Conservation (phyloP, 2,797 vertebrate genomes). For the Pangasius djambal region DNA sequence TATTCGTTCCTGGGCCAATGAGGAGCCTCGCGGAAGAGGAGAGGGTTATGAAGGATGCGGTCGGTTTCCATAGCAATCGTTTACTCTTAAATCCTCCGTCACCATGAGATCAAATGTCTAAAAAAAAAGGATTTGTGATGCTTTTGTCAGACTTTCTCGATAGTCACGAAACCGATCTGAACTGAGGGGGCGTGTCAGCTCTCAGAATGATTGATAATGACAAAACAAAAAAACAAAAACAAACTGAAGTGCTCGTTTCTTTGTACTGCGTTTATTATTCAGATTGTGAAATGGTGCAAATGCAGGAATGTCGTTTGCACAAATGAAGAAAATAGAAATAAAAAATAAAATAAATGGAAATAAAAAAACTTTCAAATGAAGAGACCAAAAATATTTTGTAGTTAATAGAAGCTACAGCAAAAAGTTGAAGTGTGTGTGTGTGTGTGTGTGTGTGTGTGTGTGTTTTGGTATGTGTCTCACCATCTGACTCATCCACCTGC, state of each 20-base stretch:
- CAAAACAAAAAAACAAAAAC: not conserved
- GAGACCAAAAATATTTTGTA: not conserved
- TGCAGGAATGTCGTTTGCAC: not conserved
- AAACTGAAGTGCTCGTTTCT: not conserved
- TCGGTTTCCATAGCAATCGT: conserved; percentile 16
- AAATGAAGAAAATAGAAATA: not conserved
- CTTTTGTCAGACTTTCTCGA: not conserved
- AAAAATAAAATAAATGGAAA: too few relatives aligned
- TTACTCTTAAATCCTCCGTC: not conserved
- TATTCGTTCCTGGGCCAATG: conserved; percentile 26
- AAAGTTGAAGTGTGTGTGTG: not conserved
- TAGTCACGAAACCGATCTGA: not conserved
- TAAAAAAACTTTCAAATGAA: not conserved
- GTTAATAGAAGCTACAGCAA: not conserved
- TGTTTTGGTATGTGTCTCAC: conserved; percentile 28
- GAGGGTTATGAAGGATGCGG: conserved; percentile 16
- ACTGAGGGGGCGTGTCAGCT: not conserved
- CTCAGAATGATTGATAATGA: not conserved
- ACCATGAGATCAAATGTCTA: not conserved
- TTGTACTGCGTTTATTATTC: not conserved
- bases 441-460: conserved; percentile 6
- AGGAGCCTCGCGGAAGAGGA: conserved; percentile 15
- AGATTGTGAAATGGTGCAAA: not conserved
- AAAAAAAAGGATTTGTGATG: not conserved
- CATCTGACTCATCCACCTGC: conserved; percentile 25